Base-by-base conservation (phyloP, 1,140 invertebrate species). In the Stegodyphus dumicola region DNA sequence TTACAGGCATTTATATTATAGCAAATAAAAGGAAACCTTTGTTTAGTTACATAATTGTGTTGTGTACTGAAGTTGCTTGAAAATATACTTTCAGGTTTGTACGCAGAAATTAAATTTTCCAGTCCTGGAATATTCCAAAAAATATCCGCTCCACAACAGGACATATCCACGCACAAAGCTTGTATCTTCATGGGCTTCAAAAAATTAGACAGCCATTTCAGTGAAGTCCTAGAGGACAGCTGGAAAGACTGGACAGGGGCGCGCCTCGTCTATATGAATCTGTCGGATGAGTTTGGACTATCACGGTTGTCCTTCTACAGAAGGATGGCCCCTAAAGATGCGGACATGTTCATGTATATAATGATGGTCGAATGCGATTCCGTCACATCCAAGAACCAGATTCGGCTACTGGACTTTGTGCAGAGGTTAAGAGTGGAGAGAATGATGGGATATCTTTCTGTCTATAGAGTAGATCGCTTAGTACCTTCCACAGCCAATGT, bases 241-340 rank as follows among this genome's bases (percentile, higher is more conserved):
- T 92, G 92, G 92, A 92, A 92, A 87, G 92, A 92, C 69, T 92
- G 91, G 92, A 92, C 91, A 5, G 91, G 91, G n/a, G 91, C 91
- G 4, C 87, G 91, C 7, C 88, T 90, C 76, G 89, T 92, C 48
- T 92, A 92, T 87, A 88, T 92, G 85, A 89, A 92, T 79, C 89
- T 92, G 1, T 89, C 91, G 0, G 88, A 91, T 69, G 90, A 91
- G 13, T 89, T 92, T 78, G 90, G 91, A 9, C 88, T 92, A 6
- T 87, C 88, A 7, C 88, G 90, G 76, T 90, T 92, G 9, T 89
- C 89, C 33, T 90, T 92, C 78, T 91, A 90, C 80, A 54, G 81
- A n/a, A 77, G 91, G 17, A 87, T 90, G 18, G 88, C 89, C 6
- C 91, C 91, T 0, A 71, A 90, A 70, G 89, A 90, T 71, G 74